Base-by-base conservation (phyloP, 2,797 vertebrate species). In the Rachycentron canadum region DNA sequence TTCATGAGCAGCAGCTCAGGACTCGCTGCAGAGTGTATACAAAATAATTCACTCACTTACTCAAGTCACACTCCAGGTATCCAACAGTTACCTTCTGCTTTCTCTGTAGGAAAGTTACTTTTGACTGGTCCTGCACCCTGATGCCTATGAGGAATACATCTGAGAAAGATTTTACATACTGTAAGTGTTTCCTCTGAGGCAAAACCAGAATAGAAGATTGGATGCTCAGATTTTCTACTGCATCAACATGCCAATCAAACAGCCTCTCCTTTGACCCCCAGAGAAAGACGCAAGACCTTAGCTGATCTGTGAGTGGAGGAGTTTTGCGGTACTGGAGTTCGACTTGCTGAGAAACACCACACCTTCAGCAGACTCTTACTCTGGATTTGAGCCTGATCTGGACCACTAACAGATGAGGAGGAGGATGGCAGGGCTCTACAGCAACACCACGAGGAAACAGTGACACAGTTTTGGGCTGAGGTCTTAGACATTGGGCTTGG, bases 361-460 rank as follows among this genome's bases (percentile, higher is more conserved):
- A 93, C 93, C 90, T 95, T 95, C 71, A 97, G 92, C 86, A 97
- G 93, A 40, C 93, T 94, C 86, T 96, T 96, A 11, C 95, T 96
- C 77, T 92, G 96, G 43, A 85, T 92, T 40, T 90, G 67, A 19
- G 85, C 73, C 0, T 83, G 52, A 3, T 62, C 76, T 1, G 76
- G 16, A n/a, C 32, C 50, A 0, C 50, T 19, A 8, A 59, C 36
- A 1, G 83, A 76, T 0, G 89, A 74, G 0, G 89, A 65, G 17
- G 91, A 87, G 26, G 59, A 43, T 0, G 84, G 76, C 45, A 84
- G 55, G 0, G 21, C 36, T 49, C 78, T 69, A 79, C 88, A 90
- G 84, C 90, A 90, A 34, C 85, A 52, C 73, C 77, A 73, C 0
- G 79, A 76, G 19, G 78, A 62, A 32, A n/a, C 65, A 5, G 30